A percentile compares a stretch with the other conserved stretches of the same genome.
These are phyloP conservation scores for Pammene aurita DNA, from an alignment of 2,888 invertebrate genomes.

Conservation along the genomic window DNA sequence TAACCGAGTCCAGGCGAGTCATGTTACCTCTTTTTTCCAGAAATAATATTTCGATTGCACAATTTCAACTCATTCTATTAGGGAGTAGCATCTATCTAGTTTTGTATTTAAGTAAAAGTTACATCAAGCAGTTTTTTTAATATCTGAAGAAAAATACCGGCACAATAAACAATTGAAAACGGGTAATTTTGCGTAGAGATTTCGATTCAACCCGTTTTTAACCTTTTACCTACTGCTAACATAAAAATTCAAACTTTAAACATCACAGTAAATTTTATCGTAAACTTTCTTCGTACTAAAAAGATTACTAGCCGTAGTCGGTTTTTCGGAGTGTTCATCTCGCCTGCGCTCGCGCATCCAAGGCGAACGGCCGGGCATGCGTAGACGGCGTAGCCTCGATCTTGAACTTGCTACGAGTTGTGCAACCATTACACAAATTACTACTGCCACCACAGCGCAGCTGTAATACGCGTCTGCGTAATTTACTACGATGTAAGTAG, in stretches of 20 bases:
- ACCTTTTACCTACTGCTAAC: too few species aligned
- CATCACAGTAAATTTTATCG: too few species aligned
- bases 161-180: too few species aligned
- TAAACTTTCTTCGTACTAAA: too few species aligned
- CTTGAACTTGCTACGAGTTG: constrained; percentile 54
- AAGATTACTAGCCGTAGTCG: too few species aligned
- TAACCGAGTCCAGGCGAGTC: neutral
- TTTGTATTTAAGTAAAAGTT: too few species aligned
- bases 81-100: neutral
- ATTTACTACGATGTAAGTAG: neutral
- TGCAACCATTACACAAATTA: constrained; percentile 37
- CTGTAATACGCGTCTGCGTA: constrained; percentile 19
- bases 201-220: too few species aligned
- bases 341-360: neutral
- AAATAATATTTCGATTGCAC: neutral
- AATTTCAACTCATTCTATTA: neutral
- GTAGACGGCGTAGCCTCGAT: constrained; percentile 56
- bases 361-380: constrained; percentile 9
- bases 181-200: too few species aligned
- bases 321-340: neutral
- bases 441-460: neutral
- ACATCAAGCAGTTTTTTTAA: too few species aligned
- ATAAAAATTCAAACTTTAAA: too few species aligned
- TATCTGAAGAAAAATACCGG: too few species aligned
- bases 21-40: too few species aligned